Evolutionary conservation across 2,113 vertebrate species (phyloP), one percentile per base, ranked within the genome.

Genomic region (Micromys minutus): DNA sequence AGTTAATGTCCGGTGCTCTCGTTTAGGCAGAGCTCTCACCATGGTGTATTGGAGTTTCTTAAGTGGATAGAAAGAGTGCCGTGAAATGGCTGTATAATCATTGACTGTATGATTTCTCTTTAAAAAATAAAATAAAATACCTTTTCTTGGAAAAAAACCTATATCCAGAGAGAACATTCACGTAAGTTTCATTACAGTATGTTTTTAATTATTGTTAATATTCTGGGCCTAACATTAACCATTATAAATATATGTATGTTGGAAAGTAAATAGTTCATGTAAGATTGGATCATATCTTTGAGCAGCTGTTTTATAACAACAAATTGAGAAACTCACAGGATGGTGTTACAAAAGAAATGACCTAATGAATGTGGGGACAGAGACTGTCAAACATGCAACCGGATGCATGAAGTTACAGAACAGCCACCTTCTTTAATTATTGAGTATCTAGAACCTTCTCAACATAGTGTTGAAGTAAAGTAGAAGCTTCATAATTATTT

Each of bases 21-120:
- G 45, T 94, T 90, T 88, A 67, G 39, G 22, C 90, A 36, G 96
- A 95, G 52, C 93, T 71, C 50, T 93, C 3, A 91, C 31, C 36
- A 16, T 95, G 96, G 39, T 93, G 55, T 94, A 75, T 94, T 87
- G 17, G 5, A 17, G 12, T 94, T 94, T 89, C 80, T 85, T 92
- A 93, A 89, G 21, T 93, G 90, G 39, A 93, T 93, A 94, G 86
- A 71, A 90, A 17, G 61, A 76, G 36, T 19, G 39, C 80, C 95
- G 72, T 87, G 39, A 97, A 98, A 91, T 85, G 55, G 61, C 89
- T 98, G 95, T 97, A 47, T 96, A 91, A 96, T 97, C 93, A 96
- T 80, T 97, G 95, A 84, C 89, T 97, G 74, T 98, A 96, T 97
- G 97, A 98, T 96, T 98, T 97, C 29, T 97, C 91, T 47, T 93